Evolutionary conservation across 2,888 invertebrate genomes (phyloP), one percentile per base, ranked within the genome.

Genomic region (Choristoneura rosaceana): DNA sequence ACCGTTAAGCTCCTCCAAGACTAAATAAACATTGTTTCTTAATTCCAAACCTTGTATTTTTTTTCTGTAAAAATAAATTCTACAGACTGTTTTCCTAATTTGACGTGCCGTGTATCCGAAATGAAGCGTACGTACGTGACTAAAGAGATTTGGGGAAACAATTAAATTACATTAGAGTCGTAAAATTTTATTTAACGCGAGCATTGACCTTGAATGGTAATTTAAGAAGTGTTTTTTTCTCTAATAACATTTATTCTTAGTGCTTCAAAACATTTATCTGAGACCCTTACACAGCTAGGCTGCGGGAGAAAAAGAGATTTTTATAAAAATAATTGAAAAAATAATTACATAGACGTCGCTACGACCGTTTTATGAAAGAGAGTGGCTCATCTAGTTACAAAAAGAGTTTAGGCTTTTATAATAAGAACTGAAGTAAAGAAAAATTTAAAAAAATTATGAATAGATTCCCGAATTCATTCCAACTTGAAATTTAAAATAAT

Each of bases 141-240:
- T 68, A 63, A 71, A 71, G 58, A 68, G 67, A 71, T 71, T 68
- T 68, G 45, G 55, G 47, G 50, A 59, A 71, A 71, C 71, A 63
- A 71, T 71, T 68, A 63, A 63, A 58, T 68, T 65, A 70, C 65
- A 63, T 62, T 33, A 62, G 58, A 12, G 61, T 60, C 47, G 62
- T 71, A 61, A 67, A 63, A 71, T 58, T 50, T 50, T 63, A 71
- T 71, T 66, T 61, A 55, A 61, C 43, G 52, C 12, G 33, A 43
- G n/a, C 43, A 14, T 60, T 66, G 70, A 71, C 60, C 52, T 65
- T 60, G 52, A 55, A 60, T 66, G 60, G 45, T 71, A 66, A 66
- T 66, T 66, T 66, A 55, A 4, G 55, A 12, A 12, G 55, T 55
- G 55, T 55, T 55, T 15, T 61, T 38, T 59, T 41, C 15, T 41